A percentile compares a stretch with the other conserved stretches of the same genome.
Evolutionary conservation across 2,888 invertebrate genomes (phyloP).

Genomic region (Chorisops tibialis): DNA sequence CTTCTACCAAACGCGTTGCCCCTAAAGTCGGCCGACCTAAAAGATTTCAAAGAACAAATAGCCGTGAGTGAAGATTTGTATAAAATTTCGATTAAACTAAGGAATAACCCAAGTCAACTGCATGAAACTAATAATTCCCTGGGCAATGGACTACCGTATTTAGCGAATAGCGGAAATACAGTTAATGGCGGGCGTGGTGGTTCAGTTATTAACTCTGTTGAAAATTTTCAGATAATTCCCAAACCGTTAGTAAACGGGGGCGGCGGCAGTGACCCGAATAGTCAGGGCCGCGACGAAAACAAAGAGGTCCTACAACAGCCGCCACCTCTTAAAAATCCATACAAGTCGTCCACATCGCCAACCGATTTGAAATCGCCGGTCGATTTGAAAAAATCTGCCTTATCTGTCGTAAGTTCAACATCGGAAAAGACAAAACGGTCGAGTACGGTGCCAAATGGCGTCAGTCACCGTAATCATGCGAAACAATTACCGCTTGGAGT

Average conservation of each 20-base stretch:
- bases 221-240: slow-evolving; percentile 53
- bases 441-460: slow-evolving; percentile 40
- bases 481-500: slow-evolving; percentile 47
- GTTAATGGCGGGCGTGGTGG: background rate
- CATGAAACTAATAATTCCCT: slow-evolving; percentile 24
- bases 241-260: slow-evolving; percentile 40
- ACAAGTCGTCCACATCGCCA: slow-evolving; percentile 38
- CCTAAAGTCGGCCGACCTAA: slow-evolving; percentile 35
- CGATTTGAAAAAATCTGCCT: slow-evolving; percentile 36
- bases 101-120: slow-evolving; percentile 40
- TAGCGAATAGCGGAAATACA: slow-evolving; percentile 4
- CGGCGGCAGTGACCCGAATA: slow-evolving; percentile 28
- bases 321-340: slow-evolving; percentile 44
- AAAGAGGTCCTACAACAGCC: slow-evolving; percentile 35
- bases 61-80: slow-evolving; percentile 52
- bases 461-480: slow-evolving; percentile 36
- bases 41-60: slow-evolving; percentile 49
- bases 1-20: slow-evolving; percentile 11
- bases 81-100: slow-evolving; percentile 47
- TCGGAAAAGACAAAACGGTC: slow-evolving; percentile 42
- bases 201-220: slow-evolving; percentile 49
- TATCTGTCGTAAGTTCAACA: slow-evolving; percentile 32
- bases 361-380: slow-evolving; percentile 26
- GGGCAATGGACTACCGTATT: slow-evolving; percentile 1
- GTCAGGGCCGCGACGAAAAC: slow-evolving; percentile 18